phyloP scores from a whole-genome alignment of 2,113 vertebrate genomes.

The Tetrax tetrax region DNA sequence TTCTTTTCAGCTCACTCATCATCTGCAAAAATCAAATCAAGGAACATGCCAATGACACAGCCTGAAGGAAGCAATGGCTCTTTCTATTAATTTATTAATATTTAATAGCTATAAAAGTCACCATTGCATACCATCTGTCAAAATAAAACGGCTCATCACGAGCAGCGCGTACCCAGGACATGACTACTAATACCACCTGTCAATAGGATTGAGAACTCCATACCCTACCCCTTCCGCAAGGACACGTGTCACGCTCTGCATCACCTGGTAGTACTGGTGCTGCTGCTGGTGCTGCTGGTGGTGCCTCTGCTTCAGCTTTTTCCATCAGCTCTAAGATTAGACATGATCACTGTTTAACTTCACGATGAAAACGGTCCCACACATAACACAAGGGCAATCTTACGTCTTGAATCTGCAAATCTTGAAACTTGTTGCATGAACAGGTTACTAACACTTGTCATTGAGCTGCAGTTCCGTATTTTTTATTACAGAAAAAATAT shows the following conservation, averaged over 20 bases:
- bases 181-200: neutral
- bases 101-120: neutral
- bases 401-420: neutral
- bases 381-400: neutral
- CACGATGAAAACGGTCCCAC: neutral
- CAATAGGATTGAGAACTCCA: neutral
- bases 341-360: neutral
- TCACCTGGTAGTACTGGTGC: conserved; percentile 70
- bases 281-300: neutral
- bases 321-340: conserved; percentile 71
- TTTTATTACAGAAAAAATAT: neutral
- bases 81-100: neutral
- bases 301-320: conserved; percentile 58
- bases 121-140: neutral
- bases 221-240: neutral
- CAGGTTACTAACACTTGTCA: neutral
- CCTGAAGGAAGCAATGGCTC: neutral
- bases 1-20: neutral
- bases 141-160: neutral
- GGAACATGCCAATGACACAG: neutral
- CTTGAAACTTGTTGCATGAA: neutral
- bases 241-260: fast-evolving
- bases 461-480: neutral
- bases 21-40: neutral
- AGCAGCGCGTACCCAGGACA: neutral